Percentiles rank a stretch among this genome's conserved stretches.
Evolutionary conservation across 1,140 invertebrate genomes (phyloP).

Genomic region (Rhyacophila brunnea): DNA sequence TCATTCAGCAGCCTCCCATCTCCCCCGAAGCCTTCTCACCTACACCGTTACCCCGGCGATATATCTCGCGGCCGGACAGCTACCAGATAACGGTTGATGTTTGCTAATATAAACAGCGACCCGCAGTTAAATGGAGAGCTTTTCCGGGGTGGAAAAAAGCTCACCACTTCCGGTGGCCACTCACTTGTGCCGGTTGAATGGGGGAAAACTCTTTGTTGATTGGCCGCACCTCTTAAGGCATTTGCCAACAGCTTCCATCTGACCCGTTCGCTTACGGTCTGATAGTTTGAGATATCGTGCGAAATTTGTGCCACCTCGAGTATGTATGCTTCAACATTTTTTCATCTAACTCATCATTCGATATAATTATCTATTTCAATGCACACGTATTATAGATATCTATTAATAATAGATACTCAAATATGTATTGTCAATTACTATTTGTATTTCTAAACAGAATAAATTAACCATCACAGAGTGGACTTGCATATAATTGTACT

Average conservation of each 20-base stretch:
- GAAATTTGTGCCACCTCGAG: no score
- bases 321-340: no score
- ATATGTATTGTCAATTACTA: no score
- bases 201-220: constrained; percentile 25
- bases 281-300: background rate
- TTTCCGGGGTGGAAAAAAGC: constrained; percentile 10
- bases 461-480: no score
- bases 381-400: no score
- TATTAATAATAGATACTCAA: no score
- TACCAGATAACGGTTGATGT: constrained; percentile 26
- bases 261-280: background rate
- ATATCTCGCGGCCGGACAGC: constrained; percentile 6
- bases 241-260: background rate
- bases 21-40: no score
- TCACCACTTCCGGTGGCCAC: background rate
- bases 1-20: background rate
- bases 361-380: no score
- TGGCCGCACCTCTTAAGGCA: constrained; percentile 6
- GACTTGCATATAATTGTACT: no score
- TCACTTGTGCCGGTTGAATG: no score
- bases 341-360: no score
- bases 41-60: background rate
- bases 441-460: no score
- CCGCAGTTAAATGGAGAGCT: constrained; percentile 18
- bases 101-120: constrained; percentile 30